These are phyloP conservation scores for Chrysolina americana DNA, from an alignment of 2,888 invertebrate species.

Conservation along the genomic window DNA sequence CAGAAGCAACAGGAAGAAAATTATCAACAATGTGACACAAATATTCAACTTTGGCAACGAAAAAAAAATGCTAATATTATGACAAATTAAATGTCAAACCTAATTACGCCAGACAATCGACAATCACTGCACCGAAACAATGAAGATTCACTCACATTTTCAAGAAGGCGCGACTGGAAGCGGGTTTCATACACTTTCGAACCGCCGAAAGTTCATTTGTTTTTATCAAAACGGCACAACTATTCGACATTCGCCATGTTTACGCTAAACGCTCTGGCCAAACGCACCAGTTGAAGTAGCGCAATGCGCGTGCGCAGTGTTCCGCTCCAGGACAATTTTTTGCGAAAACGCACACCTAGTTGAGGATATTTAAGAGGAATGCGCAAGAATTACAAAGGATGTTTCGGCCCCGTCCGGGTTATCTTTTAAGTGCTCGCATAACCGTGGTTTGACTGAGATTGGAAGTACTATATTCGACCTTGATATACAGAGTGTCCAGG, in stretches of 20 bases:
- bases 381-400: slow-evolving; percentile 3
- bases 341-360: slow-evolving; percentile 21
- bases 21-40: slow-evolving; percentile 8
- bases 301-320: slow-evolving; percentile 19
- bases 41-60: slow-evolving; percentile 25
- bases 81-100: slow-evolving; percentile 52
- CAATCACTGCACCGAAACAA: slow-evolving; percentile 14
- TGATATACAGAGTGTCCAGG: too few species aligned
- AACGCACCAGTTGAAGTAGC: slow-evolving; percentile 45
- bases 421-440: background rate
- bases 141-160: slow-evolving; percentile 53
- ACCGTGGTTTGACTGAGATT: background rate
- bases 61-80: slow-evolving; percentile 50
- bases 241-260: slow-evolving; percentile 59
- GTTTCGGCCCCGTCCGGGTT: background rate
- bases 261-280: slow-evolving; percentile 50
- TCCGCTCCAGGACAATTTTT: slow-evolving; percentile 9
- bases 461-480: too few species aligned
- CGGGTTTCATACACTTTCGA: slow-evolving; percentile 48
- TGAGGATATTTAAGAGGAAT: background rate
- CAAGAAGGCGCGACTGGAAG: slow-evolving; percentile 49
- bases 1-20: slow-evolving; percentile 35
- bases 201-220: slow-evolving; percentile 54
- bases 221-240: slow-evolving; percentile 55
- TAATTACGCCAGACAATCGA: slow-evolving; percentile 21